Base-by-base conservation (phyloP, 2,888 invertebrate species). In the Timandra comae region DNA sequence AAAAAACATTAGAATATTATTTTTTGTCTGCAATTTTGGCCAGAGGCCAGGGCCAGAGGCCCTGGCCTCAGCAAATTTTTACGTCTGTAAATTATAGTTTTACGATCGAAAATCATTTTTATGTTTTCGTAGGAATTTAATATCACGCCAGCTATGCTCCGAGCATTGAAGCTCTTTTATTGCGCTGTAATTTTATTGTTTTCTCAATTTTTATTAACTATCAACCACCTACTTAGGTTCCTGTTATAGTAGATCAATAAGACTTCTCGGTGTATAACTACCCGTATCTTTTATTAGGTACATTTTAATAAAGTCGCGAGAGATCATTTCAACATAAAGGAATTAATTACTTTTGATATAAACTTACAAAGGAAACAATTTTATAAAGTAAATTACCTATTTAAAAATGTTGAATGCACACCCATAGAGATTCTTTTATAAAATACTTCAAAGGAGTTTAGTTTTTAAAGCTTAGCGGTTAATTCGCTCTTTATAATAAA, bases 11-110 rank as follows among this genome's bases (percentile, higher is more conserved):
- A n/a, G n/a, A n/a, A n/a, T n/a, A n/a, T n/a, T n/a, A n/a, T n/a
- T n/a, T n/a, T n/a, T n/a, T n/a, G n/a, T n/a, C n/a, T n/a, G n/a
- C n/a, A n/a, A n/a, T n/a, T n/a, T n/a, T n/a, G n/a, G n/a, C n/a
- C n/a, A n/a, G n/a, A n/a, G n/a, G n/a, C n/a, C n/a, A n/a, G n/a
- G n/a, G n/a, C n/a, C n/a, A n/a, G n/a, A n/a, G n/a, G n/a, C n/a
- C n/a, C n/a, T n/a, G n/a, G n/a, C n/a, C 75, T 81, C 80, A 78
- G 82, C 81, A 71, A 66, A 80, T 78, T 85, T 80, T 85, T 84
- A 86, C 85, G 85, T 82, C 80, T 85, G 86, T 85, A 86, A 86
- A 86, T 84, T 86, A 85, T 85, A 72, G 77, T 86, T 85, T 86
- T 86, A 86, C 81, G 86, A 85, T 80, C 84, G 77, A 82, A 84